These are phyloP conservation scores for Sphaerodactylus townsendi DNA, from an alignment of 2,113 vertebrate species.

Conservation along the genomic window DNA sequence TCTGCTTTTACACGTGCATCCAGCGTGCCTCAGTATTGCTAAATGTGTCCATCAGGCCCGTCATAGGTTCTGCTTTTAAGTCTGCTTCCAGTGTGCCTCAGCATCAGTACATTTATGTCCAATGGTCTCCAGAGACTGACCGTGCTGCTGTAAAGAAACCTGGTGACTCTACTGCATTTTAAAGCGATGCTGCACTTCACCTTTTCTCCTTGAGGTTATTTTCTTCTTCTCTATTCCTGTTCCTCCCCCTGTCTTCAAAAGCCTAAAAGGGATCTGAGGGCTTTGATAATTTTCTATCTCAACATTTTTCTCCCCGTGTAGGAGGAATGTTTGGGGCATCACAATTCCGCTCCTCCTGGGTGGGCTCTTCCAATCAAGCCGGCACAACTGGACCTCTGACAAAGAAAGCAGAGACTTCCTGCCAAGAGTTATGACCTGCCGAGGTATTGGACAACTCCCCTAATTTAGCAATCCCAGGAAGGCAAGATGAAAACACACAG, in stretches of 20 bases:
- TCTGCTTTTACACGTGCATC: too few species aligned
- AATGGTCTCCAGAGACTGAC: too few species aligned
- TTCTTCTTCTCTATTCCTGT: conserved; percentile 14
- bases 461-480: background rate
- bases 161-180: conserved; percentile 5
- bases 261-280: conserved; percentile 54
- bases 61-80: too few species aligned
- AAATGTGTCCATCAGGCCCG: too few species aligned
- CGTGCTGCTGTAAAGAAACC: too few species aligned
- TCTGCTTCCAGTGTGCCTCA: too few species aligned
- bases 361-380: conserved; percentile 11
- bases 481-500: background rate
- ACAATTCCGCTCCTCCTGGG: conserved; percentile 35
- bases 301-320: conserved; percentile 55
- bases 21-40: too few species aligned
- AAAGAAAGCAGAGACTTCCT: background rate
- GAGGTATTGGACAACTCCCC: background rate
- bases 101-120: too few species aligned
- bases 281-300: conserved; percentile 54
- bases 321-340: conserved; percentile 40
- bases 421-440: background rate
- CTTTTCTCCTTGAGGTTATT: conserved; percentile 49
- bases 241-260: conserved; percentile 45
- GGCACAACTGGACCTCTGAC: background rate
- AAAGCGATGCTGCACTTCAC: conserved; percentile 22